Evolutionary conservation across 1,140 invertebrate species (phyloP).

Genomic region (Drosophila seguyi): DNA sequence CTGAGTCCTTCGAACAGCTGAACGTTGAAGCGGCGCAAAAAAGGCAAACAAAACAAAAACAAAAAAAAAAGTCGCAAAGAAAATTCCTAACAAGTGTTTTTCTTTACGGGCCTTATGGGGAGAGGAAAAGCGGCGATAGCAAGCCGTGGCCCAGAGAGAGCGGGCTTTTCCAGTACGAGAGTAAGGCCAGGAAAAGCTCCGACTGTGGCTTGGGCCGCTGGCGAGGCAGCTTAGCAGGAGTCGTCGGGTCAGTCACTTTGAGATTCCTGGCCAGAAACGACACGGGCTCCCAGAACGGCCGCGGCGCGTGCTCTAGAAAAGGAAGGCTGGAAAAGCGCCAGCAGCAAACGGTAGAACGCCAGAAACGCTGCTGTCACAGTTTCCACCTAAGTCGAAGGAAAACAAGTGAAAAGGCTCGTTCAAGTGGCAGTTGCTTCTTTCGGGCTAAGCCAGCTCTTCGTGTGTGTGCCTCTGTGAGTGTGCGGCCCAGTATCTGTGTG

Average conservation of each 20-base stretch:
- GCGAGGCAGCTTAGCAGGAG: slow-evolving; percentile 57
- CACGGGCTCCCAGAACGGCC: slow-evolving; percentile 18
- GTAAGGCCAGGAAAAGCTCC: slow-evolving; percentile 44
- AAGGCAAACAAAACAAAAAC: slow-evolving; percentile 13
- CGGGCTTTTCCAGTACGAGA: slow-evolving; percentile 47
- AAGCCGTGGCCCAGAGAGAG: slow-evolving; percentile 36
- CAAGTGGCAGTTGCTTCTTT: slow-evolving; percentile 72
- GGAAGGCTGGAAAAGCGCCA: slow-evolving; percentile 72
- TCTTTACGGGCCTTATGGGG: slow-evolving; percentile 39
- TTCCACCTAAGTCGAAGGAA: slow-evolving; percentile 63
- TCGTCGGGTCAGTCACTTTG: slow-evolving; percentile 62
- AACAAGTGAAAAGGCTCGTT: slow-evolving; percentile 72
- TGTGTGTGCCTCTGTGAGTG: slow-evolving; percentile 37
- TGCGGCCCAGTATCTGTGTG: slow-evolving; percentile 36
- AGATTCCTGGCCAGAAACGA: slow-evolving; percentile 75
- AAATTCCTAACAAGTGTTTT: slow-evolving; percentile 81
- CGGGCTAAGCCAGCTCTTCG: slow-evolving; percentile 36
- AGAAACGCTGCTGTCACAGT: slow-evolving; percentile 52
- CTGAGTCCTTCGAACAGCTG: slow-evolving; percentile 52
- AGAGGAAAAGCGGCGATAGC: slow-evolving; percentile 21
- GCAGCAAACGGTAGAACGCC: slow-evolving; percentile 50
- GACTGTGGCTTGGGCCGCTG: slow-evolving; percentile 26
- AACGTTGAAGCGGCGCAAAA: slow-evolving; percentile 36
- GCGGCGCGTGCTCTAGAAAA: slow-evolving; percentile 55
- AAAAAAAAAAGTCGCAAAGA: slow-evolving; percentile 37